These are phyloP conservation scores for Telmatochromis bifrenatus DNA, from an alignment of 2,113 vertebrate species.

Conservation along the genomic window DNA sequence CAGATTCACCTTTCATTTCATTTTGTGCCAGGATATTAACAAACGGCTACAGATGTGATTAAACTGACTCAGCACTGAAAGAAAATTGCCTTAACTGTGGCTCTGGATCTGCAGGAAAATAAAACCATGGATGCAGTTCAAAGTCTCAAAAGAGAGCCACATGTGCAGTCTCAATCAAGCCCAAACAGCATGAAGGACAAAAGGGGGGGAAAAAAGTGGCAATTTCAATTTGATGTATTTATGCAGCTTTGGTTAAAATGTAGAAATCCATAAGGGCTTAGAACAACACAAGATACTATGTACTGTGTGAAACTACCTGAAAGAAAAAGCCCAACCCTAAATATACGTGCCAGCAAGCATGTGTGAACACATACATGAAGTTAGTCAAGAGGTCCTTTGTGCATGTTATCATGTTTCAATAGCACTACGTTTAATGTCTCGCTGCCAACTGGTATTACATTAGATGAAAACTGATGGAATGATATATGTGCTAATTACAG, in stretches of 20 bases:
- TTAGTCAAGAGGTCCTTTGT: background rate
- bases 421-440: background rate
- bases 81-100: background rate
- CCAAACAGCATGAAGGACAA: background rate
- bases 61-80: background rate
- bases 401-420: background rate
- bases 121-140: background rate
- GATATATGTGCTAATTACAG: background rate
- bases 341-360: background rate
- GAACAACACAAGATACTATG: background rate
- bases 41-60: background rate
- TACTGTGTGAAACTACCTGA: background rate
- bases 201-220: accelerated
- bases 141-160: background rate
- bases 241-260: background rate
- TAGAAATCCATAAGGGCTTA: background rate
- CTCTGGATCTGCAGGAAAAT: background rate
- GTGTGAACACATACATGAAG: background rate
- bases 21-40: background rate
- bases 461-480: background rate
- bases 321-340: background rate
- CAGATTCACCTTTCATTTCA: background rate
- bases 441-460: background rate
- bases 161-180: background rate
- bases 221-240: background rate